Base-by-base conservation (phyloP, 1,140 invertebrate genomes). In the Uloborus diversus region DNA sequence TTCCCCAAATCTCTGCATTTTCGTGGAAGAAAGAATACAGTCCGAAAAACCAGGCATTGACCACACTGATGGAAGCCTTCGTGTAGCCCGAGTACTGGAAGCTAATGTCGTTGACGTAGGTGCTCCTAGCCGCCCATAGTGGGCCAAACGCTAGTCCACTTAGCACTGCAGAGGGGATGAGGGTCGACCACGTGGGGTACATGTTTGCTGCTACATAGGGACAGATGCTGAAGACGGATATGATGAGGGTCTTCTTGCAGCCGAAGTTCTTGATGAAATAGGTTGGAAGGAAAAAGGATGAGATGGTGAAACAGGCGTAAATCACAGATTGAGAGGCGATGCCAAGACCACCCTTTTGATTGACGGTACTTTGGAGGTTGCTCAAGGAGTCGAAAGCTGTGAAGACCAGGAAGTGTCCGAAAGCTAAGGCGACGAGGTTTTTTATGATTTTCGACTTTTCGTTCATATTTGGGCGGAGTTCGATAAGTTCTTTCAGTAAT, bases 381-480 rank as follows among this genome's bases (percentile, higher is more conserved):
- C 59, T 71, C 14, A 82, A 9, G 4, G 80, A 57, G 30, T 81
- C 70, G 33, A 78, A 82, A 7, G 78, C 80, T 1, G 80, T 81
- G 53, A 80, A 81, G 17, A 82, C 64, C 28, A 78, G 25, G 4
- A 96, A 94, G 85, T 97, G 96, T 3, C 94, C 93, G 65, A 93
- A 87, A 80, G 94, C 95, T 5, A 97, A 92, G 53, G 94, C 91
- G 23, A 92, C 89, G 32, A 96, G 92, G 88, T 96, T 96, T 87
- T 95, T 96, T 79, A 94, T 86, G 84, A 96, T 96, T 3, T 27
- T 13, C 2, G 17, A 13, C 25, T 79, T 79, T 20, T 35, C 28
- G 17, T 27, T 20, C 61, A 62, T 65, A 17, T 49, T 75, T 53
- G 23, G 49, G 1, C n/a, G n/a, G n/a, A n/a, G n/a, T n/a, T n/a